Evolutionary conservation across 2,888 invertebrate genomes (phyloP).

Genomic region (Aricia artaxerxes): DNA sequence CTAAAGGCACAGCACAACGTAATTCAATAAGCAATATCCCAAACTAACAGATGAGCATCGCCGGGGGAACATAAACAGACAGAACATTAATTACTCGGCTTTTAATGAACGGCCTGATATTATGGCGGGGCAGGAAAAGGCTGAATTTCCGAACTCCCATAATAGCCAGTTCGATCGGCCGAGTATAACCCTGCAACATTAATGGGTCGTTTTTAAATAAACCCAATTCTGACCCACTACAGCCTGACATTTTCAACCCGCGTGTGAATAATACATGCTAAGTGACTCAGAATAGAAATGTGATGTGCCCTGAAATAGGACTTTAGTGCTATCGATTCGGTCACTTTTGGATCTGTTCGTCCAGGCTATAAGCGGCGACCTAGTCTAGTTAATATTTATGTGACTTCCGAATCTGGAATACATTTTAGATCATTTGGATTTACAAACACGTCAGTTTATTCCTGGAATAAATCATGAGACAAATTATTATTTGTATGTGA

Average conservation of each 20-base stretch:
- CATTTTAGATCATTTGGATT: background rate
- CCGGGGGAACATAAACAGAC: constrained; percentile 44
- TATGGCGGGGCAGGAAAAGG: constrained; percentile 49
- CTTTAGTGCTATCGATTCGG: constrained; percentile 9
- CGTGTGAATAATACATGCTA: constrained; percentile 43
- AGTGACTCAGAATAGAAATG: constrained; percentile 33
- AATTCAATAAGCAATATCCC: constrained; percentile 21
- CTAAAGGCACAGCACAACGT: constrained; percentile 7
- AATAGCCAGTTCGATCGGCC: constrained; percentile 73
- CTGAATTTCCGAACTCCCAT: constrained; percentile 65
- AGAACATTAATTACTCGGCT: constrained; percentile 50
- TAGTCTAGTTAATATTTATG: constrained; percentile 11
- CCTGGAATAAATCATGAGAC: background rate
- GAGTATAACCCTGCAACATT: constrained; percentile 72
- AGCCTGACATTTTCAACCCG: constrained; percentile 56
- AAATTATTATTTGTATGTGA: background rate
- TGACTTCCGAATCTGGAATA: background rate
- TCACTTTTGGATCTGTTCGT: background rate
- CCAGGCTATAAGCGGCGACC: constrained; percentile 6
- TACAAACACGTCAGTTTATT: background rate
- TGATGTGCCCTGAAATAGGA: constrained; percentile 18
- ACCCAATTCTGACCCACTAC: constrained; percentile 64
- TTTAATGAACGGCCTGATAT: constrained; percentile 50
- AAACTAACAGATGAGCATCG: constrained; percentile 42
- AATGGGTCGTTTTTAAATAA: constrained; percentile 75